Base-by-base conservation (phyloP, 1,140 invertebrate genomes). In the Pseudoatta argentina region DNA sequence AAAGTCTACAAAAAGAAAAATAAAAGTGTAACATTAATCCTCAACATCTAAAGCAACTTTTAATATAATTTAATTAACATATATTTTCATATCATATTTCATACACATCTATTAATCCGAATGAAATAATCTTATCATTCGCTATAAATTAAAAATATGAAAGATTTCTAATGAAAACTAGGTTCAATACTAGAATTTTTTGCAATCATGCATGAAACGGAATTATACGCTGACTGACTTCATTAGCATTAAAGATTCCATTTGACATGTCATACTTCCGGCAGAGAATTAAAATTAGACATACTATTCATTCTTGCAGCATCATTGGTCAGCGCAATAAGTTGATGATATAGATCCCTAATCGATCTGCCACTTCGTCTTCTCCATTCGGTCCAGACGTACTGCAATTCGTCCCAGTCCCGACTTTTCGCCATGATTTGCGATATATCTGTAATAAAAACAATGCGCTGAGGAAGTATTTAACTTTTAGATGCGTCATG, bases 321-420 rank as follows among this genome's bases (percentile, higher is more conserved):
- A 87, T 98, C 97, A 91, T 99, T 99, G 72, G 97, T 98, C 2
- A 99, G 94, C 51, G 97, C 96, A 0, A 98, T 97, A 89, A 98
- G 96, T 92, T 98, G 97, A 69, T 97, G 96, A 92, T 98, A 99
- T 6, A 98, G 94, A 76, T 98, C 96, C 79, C 97, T 96, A 91
- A 99, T 97, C 88, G 97, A 96, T 66, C 97, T 97, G 0, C 97
- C 97, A 14, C 97, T 97, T 82, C 97, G 96, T 88, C 97, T 96
- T 88, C 98, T 96, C 98, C 98, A 99, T 91, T 98, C 97, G 0
- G 97, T 96, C 98, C 98, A 99, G 0, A 97, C 96, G 89, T 98
- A 97, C 86, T 97, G 97, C 71, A 98, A 92, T 93, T 98, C 98
- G 81, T 98, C 97, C 97, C 98, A 98, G 89, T 98, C 97, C 18